Percentiles rank a stretch among this genome's conserved stretches.
Conservation (phyloP, 2,113 vertebrate genomes). For the Tragulus kanchil region DNA sequence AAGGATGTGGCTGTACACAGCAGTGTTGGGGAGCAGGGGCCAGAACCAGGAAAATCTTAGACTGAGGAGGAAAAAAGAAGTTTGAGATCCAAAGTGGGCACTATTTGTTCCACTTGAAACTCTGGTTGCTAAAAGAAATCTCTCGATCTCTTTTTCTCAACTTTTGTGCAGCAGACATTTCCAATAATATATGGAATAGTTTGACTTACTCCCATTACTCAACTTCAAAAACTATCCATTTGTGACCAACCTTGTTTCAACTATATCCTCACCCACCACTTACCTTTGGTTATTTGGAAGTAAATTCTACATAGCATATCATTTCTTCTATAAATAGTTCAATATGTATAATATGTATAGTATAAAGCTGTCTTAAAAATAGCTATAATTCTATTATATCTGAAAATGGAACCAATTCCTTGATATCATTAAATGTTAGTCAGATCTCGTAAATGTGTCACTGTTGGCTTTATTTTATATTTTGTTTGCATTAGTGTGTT, state of each 20-base stretch:
- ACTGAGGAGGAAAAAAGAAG: neutral
- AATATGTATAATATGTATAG: neutral
- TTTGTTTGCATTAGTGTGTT: neutral
- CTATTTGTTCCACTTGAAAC: neutral
- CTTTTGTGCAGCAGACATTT: neutral
- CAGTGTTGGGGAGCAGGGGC: neutral
- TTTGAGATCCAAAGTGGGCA: neutral
- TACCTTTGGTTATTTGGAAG: neutral
- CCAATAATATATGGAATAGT: neutral
- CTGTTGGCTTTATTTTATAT: neutral
- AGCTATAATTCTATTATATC: neutral
- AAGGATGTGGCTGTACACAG: neutral
- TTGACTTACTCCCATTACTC: neutral
- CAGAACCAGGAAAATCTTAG: neutral
- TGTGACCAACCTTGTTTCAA: neutral
- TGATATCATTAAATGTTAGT: neutral
- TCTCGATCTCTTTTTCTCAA: neutral
- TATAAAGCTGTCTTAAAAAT: neutral
- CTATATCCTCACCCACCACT: neutral
- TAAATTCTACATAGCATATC: neutral
- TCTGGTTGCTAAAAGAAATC: neutral
- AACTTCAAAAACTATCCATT: neutral
- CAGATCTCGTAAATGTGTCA: neutral
- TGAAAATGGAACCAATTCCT: neutral
- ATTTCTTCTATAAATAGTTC: slow-evolving; percentile 9